Evolutionary conservation across 2,797 vertebrate genomes (phyloP), one percentile per base, ranked within the genome.

Genomic region (Choloepus didactylus): DNA sequence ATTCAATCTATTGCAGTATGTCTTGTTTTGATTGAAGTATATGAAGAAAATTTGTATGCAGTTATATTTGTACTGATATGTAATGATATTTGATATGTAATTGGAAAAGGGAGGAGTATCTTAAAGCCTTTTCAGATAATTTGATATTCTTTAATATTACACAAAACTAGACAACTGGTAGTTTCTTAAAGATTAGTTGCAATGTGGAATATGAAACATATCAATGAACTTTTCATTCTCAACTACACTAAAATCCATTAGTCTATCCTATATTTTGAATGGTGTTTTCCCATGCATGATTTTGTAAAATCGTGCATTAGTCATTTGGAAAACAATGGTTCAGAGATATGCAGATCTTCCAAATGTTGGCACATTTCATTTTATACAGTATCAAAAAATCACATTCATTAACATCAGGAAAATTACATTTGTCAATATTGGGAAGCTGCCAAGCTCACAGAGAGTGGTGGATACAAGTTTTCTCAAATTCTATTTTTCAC

Each of bases 321-420:
- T 64, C 70, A 73, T n/a, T 62, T 80, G 54, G 80, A 90, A 93
- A 94, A 92, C 64, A 87, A 31, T 79, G 49, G 38, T 80, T 87
- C 77, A 87, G 73, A 87, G 59, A 84, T 38, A 38, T 4, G 5
- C 11, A 87, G 67, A 80, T n/a, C 38, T 92, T 80, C 41, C 56
- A 70, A 59, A 92, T 44, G 29, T 29, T 35, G 41, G 70, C 16
- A 80, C 3, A 64, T 38, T 90, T 90, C 73, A 81, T 49, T 56
- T 56, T 87, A 59, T 23, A 60, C 18, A 27, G 15, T 66, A 86
- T 66, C 16, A 49, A 73, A 95, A 91, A 25, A 35, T 27, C 19
- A 6, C 9, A 69, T 69, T 29, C 69, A 10, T 87, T 92, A 83
- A 66, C 35, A 29, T 51, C 19, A 14, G 73, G 82, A 85, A 91